phyloP scores from a whole-genome alignment of 2,113 vertebrate genomes.

The Pomatorhinus ruficollis region DNA sequence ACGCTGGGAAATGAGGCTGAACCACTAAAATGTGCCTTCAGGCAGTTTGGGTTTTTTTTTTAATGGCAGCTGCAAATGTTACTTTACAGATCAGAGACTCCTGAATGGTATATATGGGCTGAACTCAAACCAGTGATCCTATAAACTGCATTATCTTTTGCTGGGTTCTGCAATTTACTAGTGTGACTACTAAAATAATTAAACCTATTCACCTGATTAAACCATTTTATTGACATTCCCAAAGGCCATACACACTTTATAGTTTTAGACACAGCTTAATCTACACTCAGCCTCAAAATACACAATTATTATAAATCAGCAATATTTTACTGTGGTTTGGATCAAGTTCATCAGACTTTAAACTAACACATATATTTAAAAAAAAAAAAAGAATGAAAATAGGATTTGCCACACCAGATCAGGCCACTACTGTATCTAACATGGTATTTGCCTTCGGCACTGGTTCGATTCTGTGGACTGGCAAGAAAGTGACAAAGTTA shows the following conservation, averaged over 20 bases:
- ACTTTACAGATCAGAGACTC: background rate
- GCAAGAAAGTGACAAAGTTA: background rate
- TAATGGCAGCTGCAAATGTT: background rate
- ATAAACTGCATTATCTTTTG: background rate
- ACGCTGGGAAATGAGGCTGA: background rate
- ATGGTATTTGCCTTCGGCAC: background rate
- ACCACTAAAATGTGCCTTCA: background rate
- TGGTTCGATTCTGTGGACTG: background rate
- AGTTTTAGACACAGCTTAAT: background rate
- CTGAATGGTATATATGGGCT: background rate
- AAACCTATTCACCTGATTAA: slow-evolving; percentile 3
- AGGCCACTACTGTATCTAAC: background rate
- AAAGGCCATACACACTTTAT: background rate
- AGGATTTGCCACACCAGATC: background rate
- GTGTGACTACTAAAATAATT: background rate
- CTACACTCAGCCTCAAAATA: background rate
- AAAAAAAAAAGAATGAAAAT: background rate
- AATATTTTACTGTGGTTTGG: background rate
- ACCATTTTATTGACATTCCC: background rate
- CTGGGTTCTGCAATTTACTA: background rate
- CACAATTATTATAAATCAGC: background rate
- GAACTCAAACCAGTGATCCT: background rate
- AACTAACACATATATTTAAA: background rate
- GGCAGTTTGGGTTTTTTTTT: background rate
- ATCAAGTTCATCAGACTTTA: background rate